Evolutionary conservation across 2,113 vertebrate species (phyloP).

Genomic region (Solea senegalensis): DNA sequence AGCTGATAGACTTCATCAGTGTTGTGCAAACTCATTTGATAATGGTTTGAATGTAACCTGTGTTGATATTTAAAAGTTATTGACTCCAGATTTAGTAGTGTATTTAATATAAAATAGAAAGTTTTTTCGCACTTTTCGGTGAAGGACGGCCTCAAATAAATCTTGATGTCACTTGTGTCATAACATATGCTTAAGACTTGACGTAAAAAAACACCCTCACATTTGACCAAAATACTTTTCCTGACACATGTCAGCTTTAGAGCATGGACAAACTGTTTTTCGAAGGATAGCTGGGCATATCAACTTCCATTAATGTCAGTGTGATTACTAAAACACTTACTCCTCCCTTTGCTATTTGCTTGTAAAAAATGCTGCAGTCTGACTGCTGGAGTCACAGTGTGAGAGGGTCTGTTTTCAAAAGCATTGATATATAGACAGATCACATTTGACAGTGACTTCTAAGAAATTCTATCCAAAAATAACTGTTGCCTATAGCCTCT

Average conservation of each 20-base stretch:
- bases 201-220: constrained; percentile 45
- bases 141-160: constrained; percentile 13
- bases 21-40: no score
- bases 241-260: constrained; percentile 42
- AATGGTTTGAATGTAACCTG: no score
- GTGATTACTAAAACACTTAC: constrained; percentile 45
- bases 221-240: constrained; percentile 51
- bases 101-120: constrained; percentile 3
- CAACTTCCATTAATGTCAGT: constrained; percentile 57
- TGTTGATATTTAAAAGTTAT: no score
- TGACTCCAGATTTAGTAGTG: neutral
- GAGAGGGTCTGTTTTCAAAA: constrained; percentile 25
- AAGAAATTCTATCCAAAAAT: no score
- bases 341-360: constrained; percentile 28
- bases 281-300: constrained; percentile 20
- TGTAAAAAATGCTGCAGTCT: constrained; percentile 17
- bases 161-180: constrained; percentile 31
- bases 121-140: neutral
- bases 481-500: no score
- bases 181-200: constrained; percentile 18
- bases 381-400: constrained; percentile 30
- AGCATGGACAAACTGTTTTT: constrained; percentile 29
- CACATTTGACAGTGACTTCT: neutral
- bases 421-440: constrained; percentile 4
- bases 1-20: no score